Percentiles rank a stretch among this genome's conserved stretches.
phyloP scores from a whole-genome alignment of 1,140 invertebrate species.

The Lepidurus couesii region DNA sequence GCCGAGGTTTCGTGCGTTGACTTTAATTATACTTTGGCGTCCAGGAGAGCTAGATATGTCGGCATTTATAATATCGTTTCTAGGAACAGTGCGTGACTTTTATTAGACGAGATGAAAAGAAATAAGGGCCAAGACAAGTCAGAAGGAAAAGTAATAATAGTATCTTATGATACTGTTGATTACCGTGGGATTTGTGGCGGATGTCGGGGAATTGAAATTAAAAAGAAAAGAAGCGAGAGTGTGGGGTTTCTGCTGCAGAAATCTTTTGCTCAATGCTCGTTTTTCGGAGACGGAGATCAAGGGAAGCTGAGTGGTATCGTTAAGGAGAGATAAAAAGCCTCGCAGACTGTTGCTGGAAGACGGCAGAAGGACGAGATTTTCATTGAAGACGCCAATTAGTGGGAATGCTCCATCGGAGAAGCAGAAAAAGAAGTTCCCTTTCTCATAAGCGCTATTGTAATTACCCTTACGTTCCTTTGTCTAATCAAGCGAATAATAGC shows the following conservation, averaged over 20 bases:
- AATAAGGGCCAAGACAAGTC: background rate
- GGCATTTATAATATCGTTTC: no score
- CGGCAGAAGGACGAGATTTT: conserved; percentile 5
- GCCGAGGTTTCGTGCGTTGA: background rate
- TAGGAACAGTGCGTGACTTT: background rate
- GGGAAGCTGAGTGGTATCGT: conserved; percentile 16
- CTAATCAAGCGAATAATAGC: background rate
- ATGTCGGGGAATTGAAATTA: background rate
- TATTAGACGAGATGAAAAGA: background rate
- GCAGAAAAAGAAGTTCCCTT: background rate
- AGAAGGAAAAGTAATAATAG: background rate
- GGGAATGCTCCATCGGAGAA: background rate
- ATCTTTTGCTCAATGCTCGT: background rate
- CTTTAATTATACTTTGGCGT: background rate
- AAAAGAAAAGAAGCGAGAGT: background rate
- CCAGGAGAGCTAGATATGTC: no score
- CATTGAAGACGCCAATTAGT: background rate
- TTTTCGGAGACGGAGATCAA: background rate
- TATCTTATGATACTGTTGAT: background rate
- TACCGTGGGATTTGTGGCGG: conserved; percentile 5
- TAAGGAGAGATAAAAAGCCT: background rate
- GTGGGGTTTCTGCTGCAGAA: background rate
- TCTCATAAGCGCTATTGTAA: background rate
- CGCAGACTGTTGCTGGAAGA: background rate
- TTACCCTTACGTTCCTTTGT: background rate